Percentiles rank a stretch among this genome's conserved stretches.
These are phyloP conservation scores for Drosophila mimetica DNA, from an alignment of 2,888 invertebrate species.

Conservation along the genomic window DNA sequence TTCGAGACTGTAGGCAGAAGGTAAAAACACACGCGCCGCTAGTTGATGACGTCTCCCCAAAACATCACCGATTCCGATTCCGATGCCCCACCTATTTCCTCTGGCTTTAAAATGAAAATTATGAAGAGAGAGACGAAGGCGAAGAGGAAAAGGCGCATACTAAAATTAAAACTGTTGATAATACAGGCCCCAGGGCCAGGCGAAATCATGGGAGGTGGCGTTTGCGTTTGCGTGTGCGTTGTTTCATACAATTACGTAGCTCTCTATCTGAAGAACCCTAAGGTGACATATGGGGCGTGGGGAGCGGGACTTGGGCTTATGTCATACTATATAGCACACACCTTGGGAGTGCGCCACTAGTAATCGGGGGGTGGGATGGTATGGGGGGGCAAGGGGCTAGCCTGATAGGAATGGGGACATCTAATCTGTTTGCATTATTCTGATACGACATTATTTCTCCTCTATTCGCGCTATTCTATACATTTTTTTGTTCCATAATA, in stretches of 20 bases:
- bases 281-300: constrained; percentile 17
- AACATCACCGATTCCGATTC: constrained; percentile 11
- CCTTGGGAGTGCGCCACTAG: constrained; percentile 31
- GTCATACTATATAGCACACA: constrained; percentile 29
- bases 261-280: constrained; percentile 36
- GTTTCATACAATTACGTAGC: constrained; percentile 23
- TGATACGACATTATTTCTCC: constrained; percentile 34
- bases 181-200: constrained; percentile 23
- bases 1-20: not conserved
- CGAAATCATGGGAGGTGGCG: constrained; percentile 8
- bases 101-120: constrained; percentile 6
- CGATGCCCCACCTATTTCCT: constrained; percentile 21
- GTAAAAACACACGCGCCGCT: constrained; percentile 20
- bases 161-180: constrained; percentile 39
- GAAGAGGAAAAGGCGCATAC: constrained; percentile 19
- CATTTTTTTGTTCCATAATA: constrained; percentile 10
- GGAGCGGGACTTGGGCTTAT: constrained; percentile 27
- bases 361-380: constrained; percentile 8
- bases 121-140: constrained; percentile 14
- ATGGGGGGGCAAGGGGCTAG: not conserved
- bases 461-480: constrained; percentile 13
- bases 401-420: constrained; percentile 29
- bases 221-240: constrained; percentile 26
- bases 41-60: constrained; percentile 15
- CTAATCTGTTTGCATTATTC: constrained; percentile 37